Percentiles rank a stretch among this genome's conserved stretches.
Conservation (phyloP, 1,140 invertebrate species). For the Akabosia matsudoensis region DNA sequence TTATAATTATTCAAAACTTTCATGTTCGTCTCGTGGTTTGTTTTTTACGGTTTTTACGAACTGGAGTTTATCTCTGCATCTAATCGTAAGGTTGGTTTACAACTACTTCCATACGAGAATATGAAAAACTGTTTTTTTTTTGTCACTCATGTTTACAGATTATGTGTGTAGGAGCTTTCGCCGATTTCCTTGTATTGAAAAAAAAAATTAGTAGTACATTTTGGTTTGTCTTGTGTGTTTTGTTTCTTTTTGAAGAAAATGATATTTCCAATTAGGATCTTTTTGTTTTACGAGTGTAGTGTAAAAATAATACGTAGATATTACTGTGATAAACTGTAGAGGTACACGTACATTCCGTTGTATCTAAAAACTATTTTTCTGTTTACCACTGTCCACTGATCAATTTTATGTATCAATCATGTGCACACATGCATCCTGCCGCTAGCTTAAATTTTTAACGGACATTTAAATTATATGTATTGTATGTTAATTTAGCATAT, state of each 20-base stretch:
- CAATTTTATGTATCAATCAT: no score
- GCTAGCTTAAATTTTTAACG: no score
- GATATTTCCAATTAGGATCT: not conserved
- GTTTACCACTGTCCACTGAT: no score
- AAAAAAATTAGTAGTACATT: not conserved
- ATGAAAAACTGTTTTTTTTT: not conserved
- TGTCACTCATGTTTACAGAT: not conserved
- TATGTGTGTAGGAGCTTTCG: not conserved
- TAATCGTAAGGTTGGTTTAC: no score
- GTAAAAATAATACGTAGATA: conserved; percentile 21
- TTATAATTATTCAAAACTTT: no score
- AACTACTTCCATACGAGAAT: conserved; percentile 10
- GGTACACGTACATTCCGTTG: conserved; percentile 14
- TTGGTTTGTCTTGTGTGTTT: not conserved
- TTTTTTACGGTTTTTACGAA: no score
- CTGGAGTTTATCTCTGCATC: no score
- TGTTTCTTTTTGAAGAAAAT: conserved; percentile 21
- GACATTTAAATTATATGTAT: no score
- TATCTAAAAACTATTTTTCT: not conserved
- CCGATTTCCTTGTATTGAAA: not conserved
- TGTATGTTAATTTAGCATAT: no score
- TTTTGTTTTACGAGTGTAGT: conserved; percentile 11
- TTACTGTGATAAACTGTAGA: conserved; percentile 21
- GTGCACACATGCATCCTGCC: no score
- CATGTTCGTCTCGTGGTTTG: not conserved